A percentile compares a stretch with the other conserved stretches of the same genome.
Conservation (phyloP, 2,797 vertebrate species). For the Caiman crocodilus region DNA sequence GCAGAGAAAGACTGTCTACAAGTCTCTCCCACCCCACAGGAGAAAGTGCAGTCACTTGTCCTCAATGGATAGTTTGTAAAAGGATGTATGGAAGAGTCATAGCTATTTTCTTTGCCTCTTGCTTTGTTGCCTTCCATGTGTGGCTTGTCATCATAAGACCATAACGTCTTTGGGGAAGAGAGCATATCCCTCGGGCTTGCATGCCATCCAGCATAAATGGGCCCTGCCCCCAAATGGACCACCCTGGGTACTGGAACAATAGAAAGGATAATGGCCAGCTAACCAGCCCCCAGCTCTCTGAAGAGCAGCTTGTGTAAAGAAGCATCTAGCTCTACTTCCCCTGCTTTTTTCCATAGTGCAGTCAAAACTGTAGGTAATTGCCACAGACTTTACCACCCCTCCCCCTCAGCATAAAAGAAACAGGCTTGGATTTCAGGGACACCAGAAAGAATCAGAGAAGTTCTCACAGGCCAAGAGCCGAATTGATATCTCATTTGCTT, state of each 20-base stretch:
- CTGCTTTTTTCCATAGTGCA: not conserved
- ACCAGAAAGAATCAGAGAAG: not conserved
- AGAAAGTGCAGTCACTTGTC: not conserved
- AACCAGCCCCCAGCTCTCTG: not conserved
- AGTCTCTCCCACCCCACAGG: not conserved
- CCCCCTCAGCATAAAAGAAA: not conserved
- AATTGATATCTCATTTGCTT: not conserved
- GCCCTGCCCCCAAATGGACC: not conserved
- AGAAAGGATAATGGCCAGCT: not conserved
- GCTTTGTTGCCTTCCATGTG: constrained; percentile 42
- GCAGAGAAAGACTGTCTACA: not conserved
- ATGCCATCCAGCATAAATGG: not conserved
- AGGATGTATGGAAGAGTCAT: constrained; percentile 4
- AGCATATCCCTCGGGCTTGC: not conserved
- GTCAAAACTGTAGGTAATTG: not conserved
- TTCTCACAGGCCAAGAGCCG: not conserved
- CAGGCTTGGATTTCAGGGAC: not conserved
- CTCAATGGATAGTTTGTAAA: constrained; percentile 1
- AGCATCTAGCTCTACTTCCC: not conserved
- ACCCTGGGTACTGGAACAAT: not conserved
- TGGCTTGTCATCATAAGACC: constrained; percentile 52
- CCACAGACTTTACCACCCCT: not conserved
- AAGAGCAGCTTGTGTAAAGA: not conserved
- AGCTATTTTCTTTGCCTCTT: constrained; percentile 11
- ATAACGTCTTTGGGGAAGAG: constrained; percentile 22